Percentiles rank a stretch among this genome's conserved stretches.
phyloP scores from a whole-genome alignment of 2,888 invertebrate genomes.

The Drosophila mayaguana region DNA sequence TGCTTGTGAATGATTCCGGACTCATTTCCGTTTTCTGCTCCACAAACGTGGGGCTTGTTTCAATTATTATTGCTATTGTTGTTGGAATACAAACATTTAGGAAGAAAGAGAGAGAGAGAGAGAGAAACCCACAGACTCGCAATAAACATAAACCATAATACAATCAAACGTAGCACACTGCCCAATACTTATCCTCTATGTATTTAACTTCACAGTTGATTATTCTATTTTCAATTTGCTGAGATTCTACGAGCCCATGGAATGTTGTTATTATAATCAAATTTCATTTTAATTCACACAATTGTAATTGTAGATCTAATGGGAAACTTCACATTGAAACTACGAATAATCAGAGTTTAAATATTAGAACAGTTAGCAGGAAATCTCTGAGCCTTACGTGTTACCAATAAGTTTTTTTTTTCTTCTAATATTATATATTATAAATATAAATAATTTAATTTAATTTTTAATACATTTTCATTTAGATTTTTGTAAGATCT shows the following conservation, averaged over 20 bases:
- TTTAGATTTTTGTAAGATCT: too few species aligned
- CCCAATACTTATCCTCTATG: not conserved
- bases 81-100: not conserved
- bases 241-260: too few species aligned
- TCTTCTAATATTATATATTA: too few species aligned
- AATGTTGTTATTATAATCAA: too few species aligned
- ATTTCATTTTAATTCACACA: not conserved
- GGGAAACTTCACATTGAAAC: not conserved
- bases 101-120: not conserved
- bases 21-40: slow-evolving; percentile 58
- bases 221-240: not conserved
- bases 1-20: slow-evolving; percentile 50
- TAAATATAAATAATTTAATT: too few species aligned
- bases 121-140: not conserved
- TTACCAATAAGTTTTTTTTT: not conserved
- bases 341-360: not conserved
- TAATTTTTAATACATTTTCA: not conserved
- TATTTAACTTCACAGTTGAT: not conserved
- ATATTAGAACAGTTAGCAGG: not conserved
- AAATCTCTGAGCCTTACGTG: not conserved
- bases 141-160: too few species aligned
- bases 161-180: not conserved
- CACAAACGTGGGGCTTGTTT: slow-evolving; percentile 14
- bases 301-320: not conserved
- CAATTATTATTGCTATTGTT: slow-evolving; percentile 4